Evolutionary conservation across 1,140 invertebrate species (phyloP).

Genomic region (Drosophila teissieri): DNA sequence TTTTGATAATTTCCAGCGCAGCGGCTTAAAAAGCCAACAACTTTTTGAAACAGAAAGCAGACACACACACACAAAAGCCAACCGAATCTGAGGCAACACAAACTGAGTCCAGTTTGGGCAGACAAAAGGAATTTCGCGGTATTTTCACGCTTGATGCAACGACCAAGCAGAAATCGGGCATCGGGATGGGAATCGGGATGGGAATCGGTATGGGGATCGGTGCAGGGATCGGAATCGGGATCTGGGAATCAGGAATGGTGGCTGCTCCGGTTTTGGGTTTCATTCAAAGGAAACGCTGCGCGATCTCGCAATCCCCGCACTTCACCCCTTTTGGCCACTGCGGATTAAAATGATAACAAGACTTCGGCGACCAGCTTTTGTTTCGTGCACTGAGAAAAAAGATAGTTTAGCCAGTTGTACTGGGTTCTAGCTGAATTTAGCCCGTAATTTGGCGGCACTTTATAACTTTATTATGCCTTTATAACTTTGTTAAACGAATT

Average conservation of each 20-base stretch:
- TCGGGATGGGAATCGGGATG: conserved; percentile 6
- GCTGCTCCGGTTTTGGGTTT: conserved; percentile 71
- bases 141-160: conserved; percentile 80
- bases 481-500: background rate
- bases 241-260: conserved; percentile 15
- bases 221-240: too few relatives aligned
- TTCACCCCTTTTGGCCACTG: conserved; percentile 20
- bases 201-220: background rate
- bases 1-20: conserved; percentile 59
- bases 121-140: conserved; percentile 79
- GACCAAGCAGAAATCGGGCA: conserved; percentile 15
- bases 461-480: too few relatives aligned
- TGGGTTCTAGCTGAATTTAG: too few relatives aligned
- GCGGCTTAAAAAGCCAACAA: conserved; percentile 40
- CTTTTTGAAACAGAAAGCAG: conserved; percentile 14
- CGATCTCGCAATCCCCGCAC: conserved; percentile 18
- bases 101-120: background rate
- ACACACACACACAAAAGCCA: conserved; percentile 11
- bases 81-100: conserved; percentile 1
- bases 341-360: conserved; percentile 82
- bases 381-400: conserved; percentile 16
- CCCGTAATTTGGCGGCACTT: too few relatives aligned
- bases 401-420: too few relatives aligned
- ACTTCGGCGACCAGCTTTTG: conserved; percentile 43
- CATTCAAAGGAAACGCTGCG: conserved; percentile 72